Evolutionary conservation across 2,888 invertebrate species (phyloP).

Genomic region (Mimachlamys varia): DNA sequence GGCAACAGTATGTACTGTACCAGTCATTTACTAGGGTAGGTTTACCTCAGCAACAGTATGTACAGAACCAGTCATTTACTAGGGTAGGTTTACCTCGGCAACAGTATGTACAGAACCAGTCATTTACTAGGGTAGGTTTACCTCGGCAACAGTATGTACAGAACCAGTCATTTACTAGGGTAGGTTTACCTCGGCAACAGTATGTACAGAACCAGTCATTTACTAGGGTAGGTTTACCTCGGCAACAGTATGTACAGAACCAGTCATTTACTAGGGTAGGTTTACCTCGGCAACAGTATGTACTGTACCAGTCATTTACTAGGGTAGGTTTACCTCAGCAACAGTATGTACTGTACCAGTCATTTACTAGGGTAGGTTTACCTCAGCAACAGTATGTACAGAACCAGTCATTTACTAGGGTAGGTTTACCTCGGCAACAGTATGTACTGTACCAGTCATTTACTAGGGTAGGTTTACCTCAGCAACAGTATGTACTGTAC

Average conservation of each 20-base stretch:
- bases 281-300: no score
- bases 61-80: constrained; percentile 40
- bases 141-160: no score
- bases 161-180: constrained; percentile 41
- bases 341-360: constrained; percentile 43
- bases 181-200: no score
- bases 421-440: no score
- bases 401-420: constrained; percentile 41
- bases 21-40: constrained; percentile 41
- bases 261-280: constrained; percentile 41
- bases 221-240: no score
- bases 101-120: constrained; percentile 44
- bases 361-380: constrained; percentile 42
- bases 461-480: no score
- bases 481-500: constrained; percentile 43
- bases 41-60: no score
- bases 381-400: no score
- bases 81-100: no score
- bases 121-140: constrained; percentile 42
- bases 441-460: constrained; percentile 42
- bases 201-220: constrained; percentile 44
- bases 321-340: no score
- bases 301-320: constrained; percentile 39
- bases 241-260: constrained; percentile 45
- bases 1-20: constrained; percentile 43